Base-by-base conservation (phyloP, 2,113 vertebrate genomes). In the Pristiophorus japonicus region DNA sequence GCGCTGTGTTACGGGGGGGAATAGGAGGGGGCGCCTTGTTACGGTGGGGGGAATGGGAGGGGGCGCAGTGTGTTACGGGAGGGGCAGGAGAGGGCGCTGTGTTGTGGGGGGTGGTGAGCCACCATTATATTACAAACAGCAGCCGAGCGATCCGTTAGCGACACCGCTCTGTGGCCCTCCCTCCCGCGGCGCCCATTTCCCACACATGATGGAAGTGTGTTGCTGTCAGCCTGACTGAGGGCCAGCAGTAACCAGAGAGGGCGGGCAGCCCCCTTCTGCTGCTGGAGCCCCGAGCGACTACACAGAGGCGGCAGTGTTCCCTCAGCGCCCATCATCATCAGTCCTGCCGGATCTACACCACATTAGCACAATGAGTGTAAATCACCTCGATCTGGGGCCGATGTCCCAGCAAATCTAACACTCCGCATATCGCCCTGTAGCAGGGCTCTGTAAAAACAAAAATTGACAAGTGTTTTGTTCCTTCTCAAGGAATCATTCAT, bases 101-200 rank as follows among this genome's bases (percentile, higher is more conserved):
- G n/a, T n/a, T n/a, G n/a, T n/a, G n/a, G n/a, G n/a, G n/a, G n/a
- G n/a, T n/a, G 75, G 10, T 0, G 75, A 38, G 14, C 18, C 14
- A 63, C 14, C 63, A 59, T 59, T 62, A 92, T 92, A 92, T 92
- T 92, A 92, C 59, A 63, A 92, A 63, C 30, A 92, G 18, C 34
- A 92, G 55, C 34, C 30, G 16, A 92, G 88, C 30, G 30, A 92
- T 92, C 88, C 18, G 88, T 92, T 59, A 92, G 88, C 59, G n/a
- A 38, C 22, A 16, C 55, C 3, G 88, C 59, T 63, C 11, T 16
- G 59, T 14, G 1, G 20, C 5, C 2, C 59, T 92, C 88, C 88
- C 88, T 92, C 88, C 88, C 88, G 4, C n/a, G 88, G 62, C 59
- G n/a, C 88, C 59, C 88, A 92, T 92, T 92, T 14, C 59, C 59